These are phyloP conservation scores for Chelonus insularis DNA, from an alignment of 1,140 invertebrate species.

Conservation along the genomic window DNA sequence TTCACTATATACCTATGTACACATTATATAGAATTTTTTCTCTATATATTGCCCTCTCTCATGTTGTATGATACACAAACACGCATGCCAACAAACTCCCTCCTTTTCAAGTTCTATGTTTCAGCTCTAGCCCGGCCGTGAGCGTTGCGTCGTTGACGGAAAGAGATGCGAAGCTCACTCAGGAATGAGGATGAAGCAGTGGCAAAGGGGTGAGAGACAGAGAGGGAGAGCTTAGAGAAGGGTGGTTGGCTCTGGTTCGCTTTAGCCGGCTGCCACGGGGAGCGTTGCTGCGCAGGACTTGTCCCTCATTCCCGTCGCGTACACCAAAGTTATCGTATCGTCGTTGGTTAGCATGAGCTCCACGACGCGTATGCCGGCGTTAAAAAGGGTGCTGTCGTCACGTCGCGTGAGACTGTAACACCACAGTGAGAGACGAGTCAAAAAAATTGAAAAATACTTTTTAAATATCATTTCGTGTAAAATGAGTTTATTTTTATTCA, in stretches of 20 bases:
- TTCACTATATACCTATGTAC: neutral
- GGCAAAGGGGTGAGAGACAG: constrained; percentile 8
- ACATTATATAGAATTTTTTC: neutral
- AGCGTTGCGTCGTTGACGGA: neutral
- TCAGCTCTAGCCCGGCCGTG: constrained; percentile 17
- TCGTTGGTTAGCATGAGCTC: neutral
- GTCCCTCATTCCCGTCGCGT: constrained; percentile 48
- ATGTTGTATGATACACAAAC: neutral
- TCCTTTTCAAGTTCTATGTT: neutral
- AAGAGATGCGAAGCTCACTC: constrained; percentile 8
- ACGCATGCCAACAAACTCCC: neutral
- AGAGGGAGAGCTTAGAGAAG: constrained; percentile 8
- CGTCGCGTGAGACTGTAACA: neutral
- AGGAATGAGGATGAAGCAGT: neutral
- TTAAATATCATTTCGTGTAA: too few relatives aligned
- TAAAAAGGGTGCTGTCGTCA: neutral
- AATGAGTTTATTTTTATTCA: too few relatives aligned
- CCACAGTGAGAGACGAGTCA: too few relatives aligned
- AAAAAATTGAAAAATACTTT: too few relatives aligned
- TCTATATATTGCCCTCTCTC: neutral
- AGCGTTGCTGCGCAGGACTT: constrained; percentile 51
- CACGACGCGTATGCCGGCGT: constrained; percentile 10
- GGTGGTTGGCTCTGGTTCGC: constrained; percentile 28
- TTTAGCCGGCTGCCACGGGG: constrained; percentile 41
- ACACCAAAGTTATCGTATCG: constrained; percentile 13